phyloP scores from a whole-genome alignment of 2,888 invertebrate genomes.

The Lycaena phlaeas region DNA sequence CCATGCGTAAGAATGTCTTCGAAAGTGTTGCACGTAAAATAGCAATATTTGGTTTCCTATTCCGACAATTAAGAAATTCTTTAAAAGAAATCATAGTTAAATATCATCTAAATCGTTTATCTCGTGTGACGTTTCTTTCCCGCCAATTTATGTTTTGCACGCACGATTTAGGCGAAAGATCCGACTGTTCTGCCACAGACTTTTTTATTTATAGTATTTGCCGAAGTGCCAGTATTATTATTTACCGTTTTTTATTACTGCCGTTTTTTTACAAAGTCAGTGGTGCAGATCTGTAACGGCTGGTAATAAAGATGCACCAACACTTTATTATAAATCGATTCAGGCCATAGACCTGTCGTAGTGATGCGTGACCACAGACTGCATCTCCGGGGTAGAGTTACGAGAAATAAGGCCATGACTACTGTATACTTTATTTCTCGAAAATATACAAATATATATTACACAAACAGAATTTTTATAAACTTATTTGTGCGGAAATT shows the following conservation, averaged over 20 bases:
- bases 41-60: constrained; percentile 8
- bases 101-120: no score
- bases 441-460: no score
- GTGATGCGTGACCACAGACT: constrained; percentile 2
- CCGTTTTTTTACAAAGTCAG: neutral
- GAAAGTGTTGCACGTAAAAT: neutral
- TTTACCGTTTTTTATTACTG: no score
- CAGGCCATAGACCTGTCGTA: constrained; percentile 11
- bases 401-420: neutral
- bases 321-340: constrained; percentile 8
- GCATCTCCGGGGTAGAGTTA: neutral
- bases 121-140: neutral
- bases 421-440: no score
- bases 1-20: neutral
- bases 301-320: constrained; percentile 1
- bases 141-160: neutral
- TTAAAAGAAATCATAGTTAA: constrained; percentile 7
- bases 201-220: no score
- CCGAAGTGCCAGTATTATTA: no score
- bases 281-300: constrained; percentile 8
- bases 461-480: no score
- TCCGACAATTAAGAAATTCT: constrained; percentile 9
- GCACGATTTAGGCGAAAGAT: no score
- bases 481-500: no score
- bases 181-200: no score